These are phyloP conservation scores for Triops cancriformis DNA, from an alignment of 1,140 invertebrate genomes.

Conservation along the genomic window DNA sequence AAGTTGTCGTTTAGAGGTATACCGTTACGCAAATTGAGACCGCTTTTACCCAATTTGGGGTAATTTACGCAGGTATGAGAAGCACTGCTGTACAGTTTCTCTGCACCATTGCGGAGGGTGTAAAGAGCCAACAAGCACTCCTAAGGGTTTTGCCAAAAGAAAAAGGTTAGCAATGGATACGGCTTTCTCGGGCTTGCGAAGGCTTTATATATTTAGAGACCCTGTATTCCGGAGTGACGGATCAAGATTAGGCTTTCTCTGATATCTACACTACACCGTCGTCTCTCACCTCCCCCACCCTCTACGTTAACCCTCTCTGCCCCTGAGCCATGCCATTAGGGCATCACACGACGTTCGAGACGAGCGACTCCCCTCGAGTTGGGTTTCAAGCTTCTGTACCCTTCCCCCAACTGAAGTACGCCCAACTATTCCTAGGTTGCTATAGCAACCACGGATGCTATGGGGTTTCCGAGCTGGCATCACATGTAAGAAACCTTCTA, in stretches of 20 bases:
- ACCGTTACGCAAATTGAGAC: no score
- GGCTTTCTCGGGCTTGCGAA: background rate
- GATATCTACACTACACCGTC: background rate
- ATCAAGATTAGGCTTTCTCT: background rate
- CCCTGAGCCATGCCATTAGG: background rate
- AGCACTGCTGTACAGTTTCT: no score
- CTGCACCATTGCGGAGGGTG: background rate
- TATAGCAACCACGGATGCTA: slow-evolving; percentile 4
- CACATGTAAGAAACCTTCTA: background rate
- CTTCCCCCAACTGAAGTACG: no score
- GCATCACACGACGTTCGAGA: background rate
- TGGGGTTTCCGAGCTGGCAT: background rate
- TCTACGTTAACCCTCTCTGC: background rate
- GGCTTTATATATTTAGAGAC: background rate
- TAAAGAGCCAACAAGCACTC: background rate
- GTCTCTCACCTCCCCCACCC: background rate
- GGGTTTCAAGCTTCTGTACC: background rate
- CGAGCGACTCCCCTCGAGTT: background rate
- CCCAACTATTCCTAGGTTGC: background rate
- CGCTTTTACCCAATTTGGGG: no score
- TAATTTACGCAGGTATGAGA: no score
- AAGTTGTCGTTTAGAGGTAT: no score
- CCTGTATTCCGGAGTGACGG: background rate
- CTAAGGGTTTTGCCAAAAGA: background rate
- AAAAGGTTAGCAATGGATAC: background rate